Percentiles rank a stretch among this genome's conserved stretches.
These are phyloP conservation scores for Euleptes europaea DNA, from an alignment of 2,113 vertebrate species.

Conservation along the genomic window DNA sequence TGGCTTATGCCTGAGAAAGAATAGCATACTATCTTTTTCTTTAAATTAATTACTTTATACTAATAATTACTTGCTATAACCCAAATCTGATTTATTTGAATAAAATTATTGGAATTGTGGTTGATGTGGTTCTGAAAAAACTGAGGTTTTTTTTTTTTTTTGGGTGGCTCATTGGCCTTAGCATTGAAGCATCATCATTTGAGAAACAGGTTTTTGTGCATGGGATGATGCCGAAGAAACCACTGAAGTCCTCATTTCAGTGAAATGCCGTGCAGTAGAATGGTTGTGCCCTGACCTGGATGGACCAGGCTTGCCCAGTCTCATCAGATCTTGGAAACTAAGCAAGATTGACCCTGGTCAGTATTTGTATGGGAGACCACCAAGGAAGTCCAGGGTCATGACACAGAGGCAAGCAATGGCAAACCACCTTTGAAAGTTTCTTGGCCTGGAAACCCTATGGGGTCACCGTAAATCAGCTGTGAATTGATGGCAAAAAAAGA, in stretches of 20 bases:
- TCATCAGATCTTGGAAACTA: too few species aligned
- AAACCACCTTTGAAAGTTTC: too few species aligned
- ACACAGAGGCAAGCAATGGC: too few species aligned
- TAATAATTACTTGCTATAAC: neutral
- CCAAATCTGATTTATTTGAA: neutral
- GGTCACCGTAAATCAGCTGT: too few species aligned
- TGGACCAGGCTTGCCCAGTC: too few species aligned
- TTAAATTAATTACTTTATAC: neutral
- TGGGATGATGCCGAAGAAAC: neutral
- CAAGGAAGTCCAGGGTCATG: too few species aligned
- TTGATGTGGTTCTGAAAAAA: neutral
- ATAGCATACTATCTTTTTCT: neutral
- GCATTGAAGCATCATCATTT: neutral
- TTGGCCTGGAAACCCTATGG: too few species aligned
- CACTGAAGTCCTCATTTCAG: neutral
- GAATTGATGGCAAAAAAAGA: too few species aligned
- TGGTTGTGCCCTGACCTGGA: neutral
- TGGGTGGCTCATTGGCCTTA: neutral
- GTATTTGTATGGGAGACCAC: too few species aligned
- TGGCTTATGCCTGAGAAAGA: neutral
- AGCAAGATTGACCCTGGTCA: too few species aligned
- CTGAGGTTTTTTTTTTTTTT: too few species aligned
- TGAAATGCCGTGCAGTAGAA: neutral
- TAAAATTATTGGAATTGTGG: neutral
- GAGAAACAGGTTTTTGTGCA: neutral